Evolutionary conservation across 2,888 invertebrate genomes (phyloP), one percentile per base, ranked within the genome.

Genomic region (Carpatolechia fugitivella): DNA sequence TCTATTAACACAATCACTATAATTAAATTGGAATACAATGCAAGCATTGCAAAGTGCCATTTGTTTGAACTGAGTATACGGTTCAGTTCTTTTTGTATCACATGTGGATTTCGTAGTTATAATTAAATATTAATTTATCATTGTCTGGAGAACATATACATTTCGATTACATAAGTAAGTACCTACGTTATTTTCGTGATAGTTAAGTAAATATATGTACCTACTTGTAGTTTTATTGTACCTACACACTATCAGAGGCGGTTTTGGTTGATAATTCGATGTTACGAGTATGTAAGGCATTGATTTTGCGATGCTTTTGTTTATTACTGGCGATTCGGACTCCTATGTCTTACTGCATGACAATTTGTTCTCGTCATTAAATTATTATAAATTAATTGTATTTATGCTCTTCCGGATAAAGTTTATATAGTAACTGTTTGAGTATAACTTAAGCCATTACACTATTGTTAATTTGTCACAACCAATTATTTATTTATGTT

Each of bases 41-140:
- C 85, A 86, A 78, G 82, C 72, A 79, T 81, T 83, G 82, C 78
- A 74, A 84, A 77, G 89, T 89, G 89, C 89, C 89, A 89, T 89
- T 88, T 72, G 68, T 74, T 77, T 74, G 60, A 70, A 70, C 68
- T 71, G 69, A 58, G 44, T 20, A 3, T 55, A 55, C 44, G 46
- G 50, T 58, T 58, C 57, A 58, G 44, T 58, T 55, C 55, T 65
- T 73, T 76, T 79, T 76, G 69, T 79, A 75, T 76, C 76, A 74
- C 73, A 74, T 69, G 69, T 76, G 77, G 77, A 80, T 76, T 77
- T 76, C 72, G 72, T 81, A 79, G 78, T 74, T 77, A 68, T 80
- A 78, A 78, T 76, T 64, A 65, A 66, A 58, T 71, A 74, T 73
- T 69, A 79, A 80, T 80, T 80, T 80, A 80, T 80, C 80, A 79